Evolutionary conservation across 2,888 invertebrate genomes (phyloP).

Genomic region (Drosophila peninsularis): DNA sequence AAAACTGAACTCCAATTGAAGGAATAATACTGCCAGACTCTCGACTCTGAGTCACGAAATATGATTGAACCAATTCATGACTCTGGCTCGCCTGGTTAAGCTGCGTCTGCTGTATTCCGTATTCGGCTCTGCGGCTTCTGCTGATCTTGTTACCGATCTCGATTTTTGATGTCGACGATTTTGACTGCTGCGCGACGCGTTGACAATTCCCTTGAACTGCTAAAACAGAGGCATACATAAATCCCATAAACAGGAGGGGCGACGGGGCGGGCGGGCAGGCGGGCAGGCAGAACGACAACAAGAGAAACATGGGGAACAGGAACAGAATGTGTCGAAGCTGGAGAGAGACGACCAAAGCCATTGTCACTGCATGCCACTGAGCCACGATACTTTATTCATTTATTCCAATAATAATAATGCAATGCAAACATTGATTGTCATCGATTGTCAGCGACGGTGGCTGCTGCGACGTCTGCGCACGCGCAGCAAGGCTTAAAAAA

Average conservation of each 20-base stretch:
- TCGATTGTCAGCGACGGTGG: constrained; percentile 74
- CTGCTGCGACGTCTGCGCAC: constrained; percentile 61
- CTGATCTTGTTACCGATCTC: constrained; percentile 83
- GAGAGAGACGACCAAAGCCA: constrained; percentile 48
- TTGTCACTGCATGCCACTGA: constrained; percentile 80
- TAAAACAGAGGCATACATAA: constrained; percentile 59
- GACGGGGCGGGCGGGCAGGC: background rate
- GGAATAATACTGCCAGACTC: no score
- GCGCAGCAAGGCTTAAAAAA: constrained; percentile 50
- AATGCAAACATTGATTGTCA: constrained; percentile 84
- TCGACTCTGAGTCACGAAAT: constrained; percentile 41
- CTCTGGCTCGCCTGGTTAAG: constrained; percentile 31
- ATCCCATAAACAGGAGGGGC: constrained; percentile 53
- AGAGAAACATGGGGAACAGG: constrained; percentile 39
- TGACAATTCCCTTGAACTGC: constrained; percentile 82
- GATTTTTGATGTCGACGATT: constrained; percentile 80
- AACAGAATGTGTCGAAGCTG: constrained; percentile 37
- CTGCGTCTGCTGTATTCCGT: constrained; percentile 33
- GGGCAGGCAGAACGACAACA: constrained; percentile 5
- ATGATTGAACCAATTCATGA: constrained; percentile 55
- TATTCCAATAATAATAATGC: constrained; percentile 83
- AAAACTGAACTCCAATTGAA: background rate
- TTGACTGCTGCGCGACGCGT: constrained; percentile 76
- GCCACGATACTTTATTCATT: constrained; percentile 81
- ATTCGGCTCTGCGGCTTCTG: constrained; percentile 48